phyloP scores from a whole-genome alignment of 23 tunicate species.

The Corella eumyota region DNA sequence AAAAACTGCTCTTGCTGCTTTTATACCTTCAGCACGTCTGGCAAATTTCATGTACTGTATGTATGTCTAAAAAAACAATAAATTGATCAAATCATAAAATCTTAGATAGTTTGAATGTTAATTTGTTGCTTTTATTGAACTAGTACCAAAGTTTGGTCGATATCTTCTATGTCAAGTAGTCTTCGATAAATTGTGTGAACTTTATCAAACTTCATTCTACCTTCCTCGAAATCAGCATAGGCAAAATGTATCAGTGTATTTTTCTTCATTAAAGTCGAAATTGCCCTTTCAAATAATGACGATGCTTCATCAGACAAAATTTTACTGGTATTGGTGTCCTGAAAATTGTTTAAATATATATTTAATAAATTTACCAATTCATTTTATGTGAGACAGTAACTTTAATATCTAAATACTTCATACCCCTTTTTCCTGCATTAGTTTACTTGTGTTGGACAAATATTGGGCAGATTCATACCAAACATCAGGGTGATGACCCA shows the following conservation, averaged over 20 bases:
- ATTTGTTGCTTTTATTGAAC: too few relatives aligned
- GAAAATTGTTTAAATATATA: not conserved
- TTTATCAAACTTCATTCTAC: conserved; percentile 75
- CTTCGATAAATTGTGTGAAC: conserved; percentile 77
- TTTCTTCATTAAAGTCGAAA: conserved; percentile 56
- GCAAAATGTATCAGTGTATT: conserved; percentile 86
- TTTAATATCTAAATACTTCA: not conserved
- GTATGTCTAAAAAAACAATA: conserved; percentile 45
- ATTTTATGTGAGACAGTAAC: not conserved
- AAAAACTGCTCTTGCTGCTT: conserved; percentile 77
- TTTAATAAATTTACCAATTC: not conserved
- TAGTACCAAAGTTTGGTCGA: conserved; percentile 90
- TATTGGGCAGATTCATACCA: conserved; percentile 97
- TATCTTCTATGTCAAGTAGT: conserved; percentile 63
- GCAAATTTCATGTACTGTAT: conserved; percentile 96
- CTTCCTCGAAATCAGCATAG: conserved; percentile 94
- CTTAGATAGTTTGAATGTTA: not conserved
- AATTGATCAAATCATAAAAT: not conserved
- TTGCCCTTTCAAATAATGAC: conserved; percentile 76
- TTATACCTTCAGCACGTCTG: conserved; percentile 79
- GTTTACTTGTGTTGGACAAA: conserved; percentile 54
- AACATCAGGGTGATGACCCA: conserved; percentile 93
- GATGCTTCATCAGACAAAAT: conserved; percentile 78
- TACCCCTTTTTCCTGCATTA: conserved; percentile 88
- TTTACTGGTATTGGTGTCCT: conserved; percentile 84